Evolutionary conservation across 2,797 vertebrate genomes (phyloP).

Genomic region (Dallia pectoralis): DNA sequence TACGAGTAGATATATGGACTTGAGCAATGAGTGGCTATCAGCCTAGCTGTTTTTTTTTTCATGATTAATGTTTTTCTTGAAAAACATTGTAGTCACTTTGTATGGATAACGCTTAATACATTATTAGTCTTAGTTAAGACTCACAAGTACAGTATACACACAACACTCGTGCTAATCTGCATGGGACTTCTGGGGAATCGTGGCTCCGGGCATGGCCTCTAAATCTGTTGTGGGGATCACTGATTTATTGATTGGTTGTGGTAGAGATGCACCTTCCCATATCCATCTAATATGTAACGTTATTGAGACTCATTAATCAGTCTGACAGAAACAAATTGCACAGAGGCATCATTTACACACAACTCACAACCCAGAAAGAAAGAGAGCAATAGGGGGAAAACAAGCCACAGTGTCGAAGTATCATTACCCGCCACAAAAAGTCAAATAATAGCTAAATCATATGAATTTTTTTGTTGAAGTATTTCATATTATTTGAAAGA

Average conservation of each 20-base stretch:
- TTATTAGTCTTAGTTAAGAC: constrained; percentile 50
- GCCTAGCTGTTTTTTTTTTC: too few species aligned
- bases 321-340: constrained; percentile 74
- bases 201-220: constrained; percentile 57
- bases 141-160: constrained; percentile 37
- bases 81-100: too few species aligned
- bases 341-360: constrained; percentile 67
- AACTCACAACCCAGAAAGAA: constrained; percentile 29
- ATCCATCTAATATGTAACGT: constrained; percentile 74
- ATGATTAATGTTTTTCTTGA: too few species aligned
- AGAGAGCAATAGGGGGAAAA: constrained; percentile 18
- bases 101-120: constrained; percentile 29
- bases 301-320: constrained; percentile 78
- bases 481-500: neutral
- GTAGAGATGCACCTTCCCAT: constrained; percentile 74
- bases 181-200: constrained; percentile 61
- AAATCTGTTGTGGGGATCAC: constrained; percentile 66
- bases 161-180: constrained; percentile 61
- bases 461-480: neutral
- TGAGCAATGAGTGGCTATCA: too few species aligned
- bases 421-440: neutral
- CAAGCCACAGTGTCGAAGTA: constrained; percentile 3
- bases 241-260: constrained; percentile 75
- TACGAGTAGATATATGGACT: too few species aligned
- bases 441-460: constrained; percentile 3